Base-by-base conservation (phyloP, 2,797 vertebrate genomes). In the Pantherophis alleghaniensis region DNA sequence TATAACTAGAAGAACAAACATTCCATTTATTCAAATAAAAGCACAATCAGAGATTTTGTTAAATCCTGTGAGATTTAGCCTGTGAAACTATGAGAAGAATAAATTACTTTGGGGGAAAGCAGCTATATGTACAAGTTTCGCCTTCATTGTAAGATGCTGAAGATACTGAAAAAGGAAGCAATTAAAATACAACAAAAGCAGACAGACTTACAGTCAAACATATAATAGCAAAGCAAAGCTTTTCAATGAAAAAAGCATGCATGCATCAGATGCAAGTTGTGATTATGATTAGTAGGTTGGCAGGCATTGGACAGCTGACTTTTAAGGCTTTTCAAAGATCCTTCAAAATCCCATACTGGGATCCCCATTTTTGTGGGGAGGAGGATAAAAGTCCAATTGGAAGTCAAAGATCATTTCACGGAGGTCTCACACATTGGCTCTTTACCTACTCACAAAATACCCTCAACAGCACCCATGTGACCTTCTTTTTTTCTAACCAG, bases 261-360 rank as follows among this genome's bases (percentile, higher is more conserved):
- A 91, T 93, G 32, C 89, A 86, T 91, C 95, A 94, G 95, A 95
- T 66, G 94, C 95, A 55, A 91, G 92, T 69, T 24, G 83, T 59
- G 92, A 16, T n/a, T 55, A 60, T 13, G 95, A 92, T 55, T 91
- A 87, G 89, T 28, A 13, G 93, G 86, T 20, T 20, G 91, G 86
- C 91, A 0, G 32, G 91, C 74, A 0, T 42, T n/a, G 90, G 90
- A 90, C 94, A 93, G 20, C 42, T 60, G 89, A 92, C 90, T 88
- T 92, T 87, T 55, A 56, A 37, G 83, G 12, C 0, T 91, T 0
- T 83, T 63, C 28, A 7, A 5, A 87, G 24, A 89, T 66, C 89
- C 60, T 0, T 66, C 28, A 28, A 66, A 66, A 66, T n/a, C 28
- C 59, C 37, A 47, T 60, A 18, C 2, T 74, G 74, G 74, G 74